Conservation (phyloP, 2,113 vertebrate species). For the Hemichromis elongatus region DNA sequence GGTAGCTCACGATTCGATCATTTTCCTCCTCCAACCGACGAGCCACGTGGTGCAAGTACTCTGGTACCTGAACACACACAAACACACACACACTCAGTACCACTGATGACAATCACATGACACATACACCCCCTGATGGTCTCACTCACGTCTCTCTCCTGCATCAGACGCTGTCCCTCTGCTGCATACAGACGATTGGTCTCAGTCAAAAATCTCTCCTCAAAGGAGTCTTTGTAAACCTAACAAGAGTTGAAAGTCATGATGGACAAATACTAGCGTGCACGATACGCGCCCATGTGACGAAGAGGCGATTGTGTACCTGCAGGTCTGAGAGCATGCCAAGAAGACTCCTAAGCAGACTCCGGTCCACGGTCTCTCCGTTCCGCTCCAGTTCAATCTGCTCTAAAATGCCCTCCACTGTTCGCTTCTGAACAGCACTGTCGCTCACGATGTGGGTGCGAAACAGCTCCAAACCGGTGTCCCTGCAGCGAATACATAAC, state of each 20-base stretch:
- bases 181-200: conserved; percentile 94
- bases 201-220: conserved; percentile 93
- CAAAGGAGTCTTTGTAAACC: conserved; percentile 98
- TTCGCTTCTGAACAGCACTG: conserved; percentile 93
- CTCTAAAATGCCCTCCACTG: conserved; percentile 94
- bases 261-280: background rate
- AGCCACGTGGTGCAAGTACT: conserved; percentile 95
- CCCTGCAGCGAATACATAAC: conserved; percentile 71
- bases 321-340: conserved; percentile 98
- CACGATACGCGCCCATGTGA: too few relatives aligned
- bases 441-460: conserved; percentile 96
- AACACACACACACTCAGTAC: background rate
- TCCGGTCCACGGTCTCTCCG: conserved; percentile 94
- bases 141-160: conserved; percentile 90
- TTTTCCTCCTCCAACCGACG: conserved; percentile 97
- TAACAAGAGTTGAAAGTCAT: background rate
- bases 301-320: conserved; percentile 62
- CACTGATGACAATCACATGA: background rate
- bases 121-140: background rate
- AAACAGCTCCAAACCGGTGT: conserved; percentile 95
- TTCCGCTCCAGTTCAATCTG: conserved; percentile 94
- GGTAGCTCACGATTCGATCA: conserved; percentile 93
- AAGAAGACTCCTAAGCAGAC: conserved; percentile 90
- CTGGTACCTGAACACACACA: conserved; percentile 48
- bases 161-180: conserved; percentile 96